A percentile compares a stretch with the other conserved stretches of the same genome.
Evolutionary conservation across 2,113 vertebrate genomes (phyloP).

Genomic region (Tylochromis polylepis): DNA sequence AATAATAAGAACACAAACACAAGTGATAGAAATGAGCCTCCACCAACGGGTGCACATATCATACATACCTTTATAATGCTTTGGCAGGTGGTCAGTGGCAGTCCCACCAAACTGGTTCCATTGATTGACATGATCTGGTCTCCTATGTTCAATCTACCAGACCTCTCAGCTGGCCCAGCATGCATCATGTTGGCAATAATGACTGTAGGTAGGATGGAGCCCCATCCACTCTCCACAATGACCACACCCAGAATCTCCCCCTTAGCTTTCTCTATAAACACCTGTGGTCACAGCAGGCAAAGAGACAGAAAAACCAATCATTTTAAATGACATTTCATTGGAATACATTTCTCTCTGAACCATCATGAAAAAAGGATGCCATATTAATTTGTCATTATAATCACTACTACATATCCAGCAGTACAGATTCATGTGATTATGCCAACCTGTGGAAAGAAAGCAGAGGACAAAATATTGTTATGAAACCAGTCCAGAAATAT

Average conservation of each 20-base stretch:
- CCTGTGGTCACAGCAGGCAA: slow-evolving; percentile 48
- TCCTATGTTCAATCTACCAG: slow-evolving; percentile 90
- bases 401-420: background rate
- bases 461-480: background rate
- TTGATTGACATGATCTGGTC: slow-evolving; percentile 99
- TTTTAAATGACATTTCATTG: background rate
- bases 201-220: slow-evolving; percentile 95
- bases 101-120: slow-evolving; percentile 92
- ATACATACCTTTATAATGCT: slow-evolving; percentile 94
- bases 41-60: slow-evolving; percentile 60
- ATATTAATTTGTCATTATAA: background rate
- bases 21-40: background rate
- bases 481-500: background rate
- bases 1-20: background rate
- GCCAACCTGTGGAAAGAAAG: background rate
- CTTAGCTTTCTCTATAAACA: slow-evolving; percentile 93
- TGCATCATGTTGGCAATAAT: slow-evolving; percentile 99
- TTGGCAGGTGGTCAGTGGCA: slow-evolving; percentile 97
- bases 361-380: background rate
- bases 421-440: background rate
- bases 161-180: slow-evolving; percentile 91
- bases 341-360: background rate
- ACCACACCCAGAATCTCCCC: slow-evolving; percentile 95
- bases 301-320: background rate
- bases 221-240: slow-evolving; percentile 98